phyloP scores from a whole-genome alignment of 2,888 invertebrate genomes.

The Torymus tubicola region DNA sequence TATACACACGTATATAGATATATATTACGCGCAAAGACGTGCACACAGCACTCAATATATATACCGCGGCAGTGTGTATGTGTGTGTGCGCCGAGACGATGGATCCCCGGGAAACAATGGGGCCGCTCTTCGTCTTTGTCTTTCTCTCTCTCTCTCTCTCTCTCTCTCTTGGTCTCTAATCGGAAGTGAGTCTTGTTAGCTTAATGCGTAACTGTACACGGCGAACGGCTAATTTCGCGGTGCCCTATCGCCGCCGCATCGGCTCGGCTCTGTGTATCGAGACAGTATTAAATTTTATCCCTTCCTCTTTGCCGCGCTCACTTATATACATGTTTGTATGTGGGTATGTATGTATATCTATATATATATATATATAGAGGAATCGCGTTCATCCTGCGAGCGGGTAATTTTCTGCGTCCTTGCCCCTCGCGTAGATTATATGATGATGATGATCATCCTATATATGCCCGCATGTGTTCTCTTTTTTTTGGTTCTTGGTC shows the following conservation, averaged over 20 bases:
- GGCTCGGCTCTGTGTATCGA: slow-evolving; percentile 17
- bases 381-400: slow-evolving; percentile 10
- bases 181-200: slow-evolving; percentile 74
- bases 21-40: background rate
- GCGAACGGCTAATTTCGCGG: slow-evolving; percentile 69
- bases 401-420: slow-evolving; percentile 42
- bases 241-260: slow-evolving; percentile 30
- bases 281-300: slow-evolving; percentile 33
- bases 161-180: slow-evolving; percentile 64
- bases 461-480: too few species aligned
- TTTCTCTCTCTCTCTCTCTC: slow-evolving; percentile 24
- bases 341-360: background rate
- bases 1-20: background rate
- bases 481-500: too few species aligned
- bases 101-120: slow-evolving; percentile 27
- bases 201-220: slow-evolving; percentile 73
- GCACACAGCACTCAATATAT: background rate
- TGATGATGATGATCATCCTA: too few species aligned
- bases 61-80: background rate
- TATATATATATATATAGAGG: background rate
- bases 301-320: background rate
- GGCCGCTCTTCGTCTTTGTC: slow-evolving; percentile 13
- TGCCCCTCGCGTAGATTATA: slow-evolving; percentile 9
- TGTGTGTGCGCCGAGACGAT: too few species aligned
- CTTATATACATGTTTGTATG: too few species aligned